Percentiles rank a stretch among this genome's conserved stretches.
These are phyloP conservation scores for Ooceraea biroi DNA, from an alignment of 1,140 invertebrate species.

Conservation along the genomic window DNA sequence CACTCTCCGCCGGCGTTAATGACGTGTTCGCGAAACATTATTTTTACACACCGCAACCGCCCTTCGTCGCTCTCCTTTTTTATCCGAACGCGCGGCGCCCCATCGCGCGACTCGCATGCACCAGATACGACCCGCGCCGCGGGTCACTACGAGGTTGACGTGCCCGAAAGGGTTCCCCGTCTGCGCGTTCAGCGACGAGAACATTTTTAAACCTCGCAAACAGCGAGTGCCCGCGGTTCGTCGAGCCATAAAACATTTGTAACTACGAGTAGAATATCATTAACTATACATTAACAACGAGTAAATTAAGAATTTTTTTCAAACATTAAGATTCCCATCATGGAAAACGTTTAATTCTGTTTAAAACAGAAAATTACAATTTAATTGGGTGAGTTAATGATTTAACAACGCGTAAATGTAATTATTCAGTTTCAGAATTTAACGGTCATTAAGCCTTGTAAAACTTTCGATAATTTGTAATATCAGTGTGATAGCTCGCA, in stretches of 20 bases:
- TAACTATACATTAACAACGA: too few relatives aligned
- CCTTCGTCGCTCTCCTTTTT: constrained; percentile 49
- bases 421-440: too few relatives aligned
- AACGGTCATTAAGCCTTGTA: too few relatives aligned
- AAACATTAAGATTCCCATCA: too few relatives aligned
- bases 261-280: neutral
- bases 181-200: neutral
- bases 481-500: too few relatives aligned
- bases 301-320: too few relatives aligned
- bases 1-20: constrained; percentile 77
- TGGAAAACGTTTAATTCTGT: too few relatives aligned
- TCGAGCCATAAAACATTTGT: neutral
- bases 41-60: constrained; percentile 69
- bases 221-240: neutral
- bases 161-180: constrained; percentile 16
- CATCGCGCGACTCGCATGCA: constrained; percentile 21
- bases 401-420: too few relatives aligned
- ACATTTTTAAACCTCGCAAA: constrained; percentile 35
- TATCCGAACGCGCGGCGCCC: neutral
- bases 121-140: constrained; percentile 53
- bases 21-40: constrained; percentile 73
- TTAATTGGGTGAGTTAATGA: too few relatives aligned
- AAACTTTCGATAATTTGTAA: too few relatives aligned
- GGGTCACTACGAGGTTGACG: constrained; percentile 35
- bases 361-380: too few relatives aligned